Evolutionary conservation across 2,888 invertebrate species (phyloP), one percentile per base, ranked within the genome.

Genomic region (Diarsia brunnea): DNA sequence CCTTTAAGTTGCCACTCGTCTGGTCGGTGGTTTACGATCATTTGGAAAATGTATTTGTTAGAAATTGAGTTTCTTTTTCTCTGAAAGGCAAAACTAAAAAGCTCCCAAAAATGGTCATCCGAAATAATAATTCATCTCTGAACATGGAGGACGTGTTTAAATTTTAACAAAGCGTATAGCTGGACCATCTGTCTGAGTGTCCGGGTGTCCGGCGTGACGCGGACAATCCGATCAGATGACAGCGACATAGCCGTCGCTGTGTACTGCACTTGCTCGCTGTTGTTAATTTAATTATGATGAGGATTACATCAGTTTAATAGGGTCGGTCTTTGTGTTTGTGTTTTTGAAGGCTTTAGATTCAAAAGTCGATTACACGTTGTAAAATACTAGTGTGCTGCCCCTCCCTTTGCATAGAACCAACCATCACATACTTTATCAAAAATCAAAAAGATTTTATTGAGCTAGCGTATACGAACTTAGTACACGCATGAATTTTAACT

Each of bases 221-320:
- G 63, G 43, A 63, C 63, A 63, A 63, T 63, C 63, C 43, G 63
- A 63, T 63, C 63, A 43, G n/a, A 43, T 43, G 63, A 43, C 63
- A n/a, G 63, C 63, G 14, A 43, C 38, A 43, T 8, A 63, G 38
- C 61, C 61, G 5, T 21, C 3, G n/a, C 14, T 14, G 43, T 63
- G 43, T n/a, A 43, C 63, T 43, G 63, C 63, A 63, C n/a, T 63
- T 43, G 61, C 27, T 11, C 38, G 38, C 61, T 27, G 43, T 63
- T n/a, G 43, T 63, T 63, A n/a, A n/a, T n/a, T 63, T 43, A 14
- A n/a, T 63, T 63, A 63, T 63, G 61, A 43, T 14, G n/a, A n/a
- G 8, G 61, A 38, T 1, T 38, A 43, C 38, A 63, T 14, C 14
- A 31, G 38, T n/a, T 43, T 14, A 14, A n/a, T 12, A 43, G 14